Evolutionary conservation across 2,113 vertebrate species (phyloP).

Genomic region (Thymallus thymallus): DNA sequence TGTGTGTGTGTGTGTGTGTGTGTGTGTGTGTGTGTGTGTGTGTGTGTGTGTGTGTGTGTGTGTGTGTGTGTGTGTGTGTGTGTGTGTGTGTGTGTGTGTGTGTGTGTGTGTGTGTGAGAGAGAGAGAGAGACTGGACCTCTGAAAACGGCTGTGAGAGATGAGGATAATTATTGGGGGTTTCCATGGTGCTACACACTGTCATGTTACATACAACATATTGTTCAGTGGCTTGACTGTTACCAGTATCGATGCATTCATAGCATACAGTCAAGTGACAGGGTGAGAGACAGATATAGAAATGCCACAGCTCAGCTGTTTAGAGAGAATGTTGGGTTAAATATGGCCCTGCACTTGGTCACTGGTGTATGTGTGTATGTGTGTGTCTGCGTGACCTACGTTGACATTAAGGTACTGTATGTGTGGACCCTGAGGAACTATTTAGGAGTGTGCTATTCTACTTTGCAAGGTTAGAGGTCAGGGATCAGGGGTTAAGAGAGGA

Average conservation of each 20-base stretch:
- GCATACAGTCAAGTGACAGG: no score
- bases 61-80: not conserved
- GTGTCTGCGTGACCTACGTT: not conserved
- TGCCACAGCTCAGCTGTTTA: no score
- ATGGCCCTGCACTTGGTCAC: not conserved
- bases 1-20: no score
- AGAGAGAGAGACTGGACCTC: not conserved
- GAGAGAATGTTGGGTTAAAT: not conserved
- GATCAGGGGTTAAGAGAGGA: not conserved
- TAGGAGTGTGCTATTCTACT: constrained; percentile 27
- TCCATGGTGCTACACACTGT: not conserved
- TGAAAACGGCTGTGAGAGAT: not conserved
- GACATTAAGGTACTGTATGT: constrained; percentile 20
- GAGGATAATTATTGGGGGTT: not conserved
- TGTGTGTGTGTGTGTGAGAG: not conserved
- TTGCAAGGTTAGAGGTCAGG: constrained; percentile 5
- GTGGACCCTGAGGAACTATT: constrained; percentile 37
- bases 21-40: constrained; percentile 6
- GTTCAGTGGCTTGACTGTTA: not conserved
- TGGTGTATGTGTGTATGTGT: not conserved
- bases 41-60: constrained; percentile 14
- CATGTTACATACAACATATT: no score
- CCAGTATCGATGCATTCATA: not conserved
- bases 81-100: not conserved
- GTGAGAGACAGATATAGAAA: no score